Base-by-base conservation (phyloP, 2,888 invertebrate species). In the Tiliacea aurago region DNA sequence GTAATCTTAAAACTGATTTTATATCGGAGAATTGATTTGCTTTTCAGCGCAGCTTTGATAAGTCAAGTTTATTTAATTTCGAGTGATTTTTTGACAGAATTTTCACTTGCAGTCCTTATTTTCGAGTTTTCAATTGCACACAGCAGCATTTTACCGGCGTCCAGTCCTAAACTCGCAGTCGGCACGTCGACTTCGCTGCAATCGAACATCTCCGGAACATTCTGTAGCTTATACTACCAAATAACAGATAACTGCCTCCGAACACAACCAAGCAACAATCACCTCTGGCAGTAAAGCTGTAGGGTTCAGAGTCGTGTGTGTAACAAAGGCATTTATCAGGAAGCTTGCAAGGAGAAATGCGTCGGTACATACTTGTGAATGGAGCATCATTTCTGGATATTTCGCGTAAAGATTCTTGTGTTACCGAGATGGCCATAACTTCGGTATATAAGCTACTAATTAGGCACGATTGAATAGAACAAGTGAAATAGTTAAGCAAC, bases 161-260 rank as follows among this genome's bases (percentile, higher is more conserved):
- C 43, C 73, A 76, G 72, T 76, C 73, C 73, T 71, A 85, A 88
- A 72, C 87, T 87, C 80, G 85, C 85, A 87, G 87, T 85, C 84
- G 87, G 89, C 85, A 87, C 89, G 89, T 89, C 87, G 87, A 87
- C 86, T 87, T 79, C 86, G 87, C 87, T 89, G 89, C 91, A 89
- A 90, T 92, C 90, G 90, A 90, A 91, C 91, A 90, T 91, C 91
- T 90, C 88, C 81, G 85, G 87, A 85, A 87, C 91, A 91, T 91
- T 90, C 92, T 91, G 85, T 86, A 86, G 86, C 86, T 86, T 89
- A 85, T 88, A 85, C 84, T 83, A 88, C 87, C 85, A 84, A 89
- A 91, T 90, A 87, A 85, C 86, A 77, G 81, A 83, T 87, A 89
- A 84, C 86, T 85, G 70, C 79, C 83, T 78, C 65, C 43, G 23